phyloP scores from a whole-genome alignment of 2,888 invertebrate species.

The Poecilus cupreus region DNA sequence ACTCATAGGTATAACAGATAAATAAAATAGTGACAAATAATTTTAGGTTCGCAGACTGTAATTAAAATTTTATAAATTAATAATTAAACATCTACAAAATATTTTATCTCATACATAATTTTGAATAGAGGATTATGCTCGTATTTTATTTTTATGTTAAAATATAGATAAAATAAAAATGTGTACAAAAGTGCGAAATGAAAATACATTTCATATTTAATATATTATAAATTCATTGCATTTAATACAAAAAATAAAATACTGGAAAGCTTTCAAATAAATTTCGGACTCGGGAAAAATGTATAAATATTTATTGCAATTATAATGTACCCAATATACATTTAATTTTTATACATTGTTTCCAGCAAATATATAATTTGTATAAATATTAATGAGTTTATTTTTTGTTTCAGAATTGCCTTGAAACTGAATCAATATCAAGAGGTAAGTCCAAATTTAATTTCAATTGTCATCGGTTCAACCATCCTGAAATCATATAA shows the following conservation, averaged over 20 bases:
- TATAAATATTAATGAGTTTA: neutral
- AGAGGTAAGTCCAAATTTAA: neutral
- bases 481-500: too few species aligned
- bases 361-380: neutral
- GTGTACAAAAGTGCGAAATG: neutral
- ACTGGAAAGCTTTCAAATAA: neutral
- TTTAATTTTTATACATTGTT: neutral
- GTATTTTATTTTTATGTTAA: neutral
- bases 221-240: too few species aligned
- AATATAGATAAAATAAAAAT: neutral
- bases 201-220: neutral
- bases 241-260: conserved; percentile 1
- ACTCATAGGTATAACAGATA: too few species aligned
- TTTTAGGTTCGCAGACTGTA: too few species aligned
- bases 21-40: too few species aligned
- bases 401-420: conserved; percentile 14
- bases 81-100: neutral
- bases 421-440: conserved; percentile 10
- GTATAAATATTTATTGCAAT: neutral
- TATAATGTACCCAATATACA: neutral
- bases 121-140: too few species aligned
- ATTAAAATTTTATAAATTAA: too few species aligned
- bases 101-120: neutral
- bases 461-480: too few species aligned
- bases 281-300: neutral